Evolutionary conservation across 2,888 invertebrate genomes (phyloP), one percentile per base, ranked within the genome.

Genomic region (Leptothorax acervorum): DNA sequence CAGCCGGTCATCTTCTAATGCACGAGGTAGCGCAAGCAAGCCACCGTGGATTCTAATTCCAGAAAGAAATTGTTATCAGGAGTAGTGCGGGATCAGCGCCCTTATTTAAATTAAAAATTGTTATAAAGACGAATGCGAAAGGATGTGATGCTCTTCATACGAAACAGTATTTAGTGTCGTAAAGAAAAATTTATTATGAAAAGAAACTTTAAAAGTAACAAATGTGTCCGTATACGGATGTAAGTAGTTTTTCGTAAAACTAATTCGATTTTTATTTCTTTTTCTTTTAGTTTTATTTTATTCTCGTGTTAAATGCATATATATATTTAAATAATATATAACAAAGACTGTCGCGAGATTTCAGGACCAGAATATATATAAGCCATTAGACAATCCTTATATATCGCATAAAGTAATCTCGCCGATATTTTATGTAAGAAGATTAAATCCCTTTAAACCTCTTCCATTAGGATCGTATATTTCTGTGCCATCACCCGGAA

Each of bases 1-100:
- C 60, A 63, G 82, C 76, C 53, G 68, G 73, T 53, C 63, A 82
- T 84, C 65, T 84, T 15, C 84, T 86, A 87, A 84, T 87, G 73
- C 42, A 74, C n/a, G n/a, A n/a, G n/a, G n/a, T 35, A 35, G 35
- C 35, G 31, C 60, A 15, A n/a, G 28, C 45, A 35, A 39, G 23
- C 45, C 45, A 42, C 42, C 39, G 12, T 74, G 74, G n/a, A 23
- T 23, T 57, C 11, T 48, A 68, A 23, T 48, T 68, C 70, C 23
- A 57, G 15, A 8, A 8, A 48, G 9, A 23, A 6, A 48, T 48
- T 35, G 31, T 45, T 57, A 57, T 79, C 12, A 78, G 8, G n/a
- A n/a, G n/a, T 68, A 23, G 1, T 70, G 18, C 3, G 0, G 28
- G 28, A 53, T 76, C 15, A 66, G 23, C 8, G 12, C 23, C 5